Evolutionary conservation across 2,888 invertebrate species (phyloP), one percentile per base, ranked within the genome.

Genomic region (Hermaeophaga mercurialis): DNA sequence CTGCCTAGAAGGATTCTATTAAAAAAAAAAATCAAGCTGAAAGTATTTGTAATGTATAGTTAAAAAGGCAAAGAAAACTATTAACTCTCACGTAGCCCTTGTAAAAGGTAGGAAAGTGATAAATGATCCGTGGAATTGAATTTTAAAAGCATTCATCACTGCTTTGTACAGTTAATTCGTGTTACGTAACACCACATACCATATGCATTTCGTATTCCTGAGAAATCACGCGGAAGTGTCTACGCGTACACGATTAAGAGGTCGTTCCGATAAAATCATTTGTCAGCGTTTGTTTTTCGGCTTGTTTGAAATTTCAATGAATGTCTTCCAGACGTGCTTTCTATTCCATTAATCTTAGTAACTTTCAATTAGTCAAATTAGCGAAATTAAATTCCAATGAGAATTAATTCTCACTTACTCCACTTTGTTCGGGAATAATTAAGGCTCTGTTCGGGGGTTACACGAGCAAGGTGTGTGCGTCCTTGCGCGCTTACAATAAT

Each of bases 361-460:
- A 57, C 52, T 55, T 57, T 54, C 57, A 60, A 57, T 57, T 57
- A 57, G 48, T 46, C 46, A 50, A 56, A 50, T 56, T 56, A 52
- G 44, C 48, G 43, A 59, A 61, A 59, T 61, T 58, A 59, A 58
- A 56, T 59, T 59, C 56, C 54, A 43, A 53, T 55, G 61, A 49
- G 48, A 61, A 61, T 61, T 61, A 58, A 59, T 61, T 56, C 33
- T 19, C 26, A 49, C 19, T 49, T 41, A 18, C 39, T 52, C 52
- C 52, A 47, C 47, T 46, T 26, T 46, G 46, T 31, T 55, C 53
- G 41, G 52, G 47, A 53, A 53, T 56, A 58, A 61, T 61, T 58
- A 56, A 56, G 54, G 57, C 44, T 38, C 18, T 34, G 31, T 48
- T 46, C 28, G 31, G 49, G 50, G 4, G n/a, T 22, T 22, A 3